Conservation (phyloP, 2,797 vertebrate genomes). For the Microctenopoma steveboyesi region DNA sequence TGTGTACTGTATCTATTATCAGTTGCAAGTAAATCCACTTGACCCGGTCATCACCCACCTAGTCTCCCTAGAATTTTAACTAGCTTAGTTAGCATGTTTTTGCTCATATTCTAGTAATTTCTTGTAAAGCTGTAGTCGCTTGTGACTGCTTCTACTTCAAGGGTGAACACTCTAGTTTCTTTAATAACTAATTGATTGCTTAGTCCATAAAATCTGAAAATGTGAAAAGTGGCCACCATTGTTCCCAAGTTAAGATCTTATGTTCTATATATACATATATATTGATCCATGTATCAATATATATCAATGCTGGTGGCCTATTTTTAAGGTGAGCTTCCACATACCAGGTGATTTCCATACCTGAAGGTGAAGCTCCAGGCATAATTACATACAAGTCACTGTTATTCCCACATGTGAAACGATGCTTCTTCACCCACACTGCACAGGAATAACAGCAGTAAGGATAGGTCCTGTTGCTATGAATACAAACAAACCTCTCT, state of each 20-base stretch:
- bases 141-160: neutral
- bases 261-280: no score
- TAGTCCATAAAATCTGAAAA: neutral
- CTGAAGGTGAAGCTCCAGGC: conserved; percentile 26
- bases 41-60: neutral
- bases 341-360: neutral
- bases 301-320: no score
- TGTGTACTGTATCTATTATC: neutral
- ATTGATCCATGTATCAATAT: no score
- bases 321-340: neutral
- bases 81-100: no score
- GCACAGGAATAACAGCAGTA: conserved; percentile 45
- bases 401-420: conserved; percentile 2
- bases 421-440: conserved; percentile 49
- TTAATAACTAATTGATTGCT: neutral
- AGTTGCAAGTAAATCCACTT: neutral
- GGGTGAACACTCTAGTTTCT: neutral
- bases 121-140: neutral
- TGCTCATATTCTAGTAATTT: no score
- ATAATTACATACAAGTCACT: neutral
- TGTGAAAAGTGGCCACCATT: neutral
- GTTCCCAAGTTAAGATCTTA: no score
- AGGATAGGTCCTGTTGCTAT: conserved; percentile 71
- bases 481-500: conserved; percentile 82
- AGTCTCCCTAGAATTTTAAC: no score